phyloP scores from a whole-genome alignment of 2,113 vertebrate species.

The Sapayoa aenigma region DNA sequence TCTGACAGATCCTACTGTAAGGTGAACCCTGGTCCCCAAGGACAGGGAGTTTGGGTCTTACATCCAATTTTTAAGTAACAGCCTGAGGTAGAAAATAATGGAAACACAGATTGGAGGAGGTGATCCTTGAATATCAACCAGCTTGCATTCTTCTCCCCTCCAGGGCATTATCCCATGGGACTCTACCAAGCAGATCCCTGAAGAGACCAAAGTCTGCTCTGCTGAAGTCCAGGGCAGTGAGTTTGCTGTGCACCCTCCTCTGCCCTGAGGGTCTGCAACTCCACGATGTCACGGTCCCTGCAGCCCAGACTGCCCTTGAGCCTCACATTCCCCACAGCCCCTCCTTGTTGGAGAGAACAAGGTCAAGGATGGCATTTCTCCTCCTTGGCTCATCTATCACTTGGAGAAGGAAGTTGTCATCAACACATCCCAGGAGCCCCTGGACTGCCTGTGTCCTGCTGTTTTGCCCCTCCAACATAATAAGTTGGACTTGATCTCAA shows the following conservation, averaged over 20 bases:
- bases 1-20: not conserved
- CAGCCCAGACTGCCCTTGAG: not conserved
- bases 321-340: not conserved
- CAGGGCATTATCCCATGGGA: not conserved
- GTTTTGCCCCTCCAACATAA: not conserved
- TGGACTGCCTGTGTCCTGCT: not conserved
- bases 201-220: not conserved
- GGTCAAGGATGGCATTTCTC: not conserved
- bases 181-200: not conserved
- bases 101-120: not conserved
- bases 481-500: no score
- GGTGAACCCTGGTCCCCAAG: not conserved
- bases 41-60: rapidly evolving
- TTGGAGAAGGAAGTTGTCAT: not conserved
- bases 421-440: not conserved
- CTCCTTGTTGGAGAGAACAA: not conserved
- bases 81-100: rapidly evolving
- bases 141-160: not conserved
- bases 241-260: not conserved
- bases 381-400: not conserved
- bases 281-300: not conserved
- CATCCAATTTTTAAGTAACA: not conserved
- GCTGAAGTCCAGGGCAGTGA: not conserved
- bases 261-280: not conserved
- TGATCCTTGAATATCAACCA: not conserved